Evolutionary conservation across 2,113 vertebrate species (phyloP).

Genomic region (Leptodactylus fuscus): DNA sequence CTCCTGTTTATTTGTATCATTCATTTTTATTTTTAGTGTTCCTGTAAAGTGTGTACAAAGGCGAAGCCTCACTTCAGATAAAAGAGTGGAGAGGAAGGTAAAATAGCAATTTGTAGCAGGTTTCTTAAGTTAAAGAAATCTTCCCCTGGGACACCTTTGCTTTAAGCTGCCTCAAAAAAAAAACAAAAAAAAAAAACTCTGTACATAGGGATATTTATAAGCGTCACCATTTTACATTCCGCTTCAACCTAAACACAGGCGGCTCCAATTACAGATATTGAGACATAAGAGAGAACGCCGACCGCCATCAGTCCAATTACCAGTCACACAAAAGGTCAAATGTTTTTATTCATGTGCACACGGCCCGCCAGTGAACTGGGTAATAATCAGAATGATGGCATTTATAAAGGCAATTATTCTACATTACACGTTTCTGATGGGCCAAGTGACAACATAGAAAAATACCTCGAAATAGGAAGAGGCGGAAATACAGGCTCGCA

Average conservation of each 20-base stretch:
- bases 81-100: neutral
- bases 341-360: slow-evolving; percentile 45
- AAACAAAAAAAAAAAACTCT: neutral
- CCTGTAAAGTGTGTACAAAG: neutral
- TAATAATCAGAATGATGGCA: slow-evolving; percentile 52
- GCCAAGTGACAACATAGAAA: neutral
- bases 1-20: no score
- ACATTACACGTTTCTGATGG: slow-evolving; percentile 37
- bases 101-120: neutral
- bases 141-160: neutral
- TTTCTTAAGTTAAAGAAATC: neutral
- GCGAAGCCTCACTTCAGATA: neutral
- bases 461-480: neutral
- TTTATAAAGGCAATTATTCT: slow-evolving; percentile 52
- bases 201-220: slow-evolving; percentile 14
- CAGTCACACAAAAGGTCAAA: slow-evolving; percentile 55
- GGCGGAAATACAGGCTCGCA: neutral
- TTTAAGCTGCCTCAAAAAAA: neutral
- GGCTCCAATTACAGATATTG: slow-evolving; percentile 54
- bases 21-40: no score
- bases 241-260: slow-evolving; percentile 23
- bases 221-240: slow-evolving; percentile 22
- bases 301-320: slow-evolving; percentile 50
- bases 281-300: slow-evolving; percentile 50
- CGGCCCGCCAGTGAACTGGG: slow-evolving; percentile 31